Conservation (phyloP, 2,113 vertebrate genomes). For the Anhinga rufa region DNA sequence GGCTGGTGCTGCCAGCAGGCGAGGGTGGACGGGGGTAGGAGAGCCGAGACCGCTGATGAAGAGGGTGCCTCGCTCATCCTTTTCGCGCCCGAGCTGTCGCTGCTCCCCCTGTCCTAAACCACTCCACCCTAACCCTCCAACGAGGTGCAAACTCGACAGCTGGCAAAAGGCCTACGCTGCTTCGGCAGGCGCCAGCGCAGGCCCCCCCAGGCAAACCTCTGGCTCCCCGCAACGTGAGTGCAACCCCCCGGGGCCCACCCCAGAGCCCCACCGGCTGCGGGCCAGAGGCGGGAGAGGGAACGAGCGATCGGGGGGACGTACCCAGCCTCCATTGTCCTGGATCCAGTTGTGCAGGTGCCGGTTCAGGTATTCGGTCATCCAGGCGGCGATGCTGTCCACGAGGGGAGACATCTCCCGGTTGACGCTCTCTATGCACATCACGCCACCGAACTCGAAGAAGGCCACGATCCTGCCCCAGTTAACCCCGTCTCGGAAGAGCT, state of each 20-base stretch:
- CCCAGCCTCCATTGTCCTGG: constrained; percentile 98
- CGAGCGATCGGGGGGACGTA: constrained; percentile 58
- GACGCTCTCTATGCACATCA: constrained; percentile 93
- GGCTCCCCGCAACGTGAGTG: accelerated
- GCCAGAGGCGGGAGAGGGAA: neutral
- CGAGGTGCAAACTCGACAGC: neutral
- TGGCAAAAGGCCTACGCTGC: neutral
- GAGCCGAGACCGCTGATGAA: accelerated
- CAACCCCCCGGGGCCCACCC: accelerated
- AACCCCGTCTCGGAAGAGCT: constrained; percentile 95
- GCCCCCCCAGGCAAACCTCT: neutral
- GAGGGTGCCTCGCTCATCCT: neutral
- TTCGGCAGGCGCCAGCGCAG: accelerated
- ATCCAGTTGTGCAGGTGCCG: constrained; percentile 93
- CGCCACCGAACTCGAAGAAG: constrained; percentile 96
- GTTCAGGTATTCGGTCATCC: constrained; percentile 99
- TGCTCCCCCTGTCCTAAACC: neutral
- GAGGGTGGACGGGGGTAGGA: neutral
- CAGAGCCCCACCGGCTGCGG: accelerated
- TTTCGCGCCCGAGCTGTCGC: accelerated
- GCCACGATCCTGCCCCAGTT: constrained; percentile 99
- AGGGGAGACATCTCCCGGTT: constrained; percentile 88
- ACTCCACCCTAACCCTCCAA: neutral
- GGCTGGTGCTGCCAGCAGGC: neutral
- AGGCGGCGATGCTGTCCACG: constrained; percentile 88